Percentiles rank a stretch among this genome's conserved stretches.
Evolutionary conservation across 2,113 vertebrate genomes (phyloP).

Genomic region (Todiramphus chloris): DNA sequence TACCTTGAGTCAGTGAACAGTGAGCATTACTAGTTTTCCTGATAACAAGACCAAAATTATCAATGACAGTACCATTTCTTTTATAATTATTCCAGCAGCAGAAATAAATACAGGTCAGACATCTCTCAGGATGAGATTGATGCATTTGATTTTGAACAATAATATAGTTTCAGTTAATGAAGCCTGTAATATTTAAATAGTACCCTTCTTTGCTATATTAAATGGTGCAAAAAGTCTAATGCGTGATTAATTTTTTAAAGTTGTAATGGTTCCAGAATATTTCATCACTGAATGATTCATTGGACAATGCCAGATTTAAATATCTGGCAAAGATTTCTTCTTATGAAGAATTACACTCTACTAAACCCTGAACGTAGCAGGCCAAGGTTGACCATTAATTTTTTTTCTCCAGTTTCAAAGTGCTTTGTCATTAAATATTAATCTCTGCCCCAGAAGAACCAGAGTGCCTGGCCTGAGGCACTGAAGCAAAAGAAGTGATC

Average conservation of each 20-base stretch:
- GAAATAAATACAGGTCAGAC: constrained; percentile 9
- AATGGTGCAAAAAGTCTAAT: neutral
- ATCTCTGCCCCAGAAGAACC: neutral
- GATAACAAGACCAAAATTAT: neutral
- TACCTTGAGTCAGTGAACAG: neutral
- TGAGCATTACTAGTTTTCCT: neutral
- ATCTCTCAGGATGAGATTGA: neutral
- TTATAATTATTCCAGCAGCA: neutral
- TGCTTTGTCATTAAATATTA: constrained; percentile 1
- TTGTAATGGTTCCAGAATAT: neutral
- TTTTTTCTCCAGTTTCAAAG: neutral
- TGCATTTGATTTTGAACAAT: constrained; percentile 4
- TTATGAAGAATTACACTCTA: neutral
- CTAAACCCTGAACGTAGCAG: neutral
- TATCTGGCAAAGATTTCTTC: neutral
- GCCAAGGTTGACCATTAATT: neutral
- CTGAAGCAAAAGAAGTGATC: neutral
- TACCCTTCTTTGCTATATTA: neutral
- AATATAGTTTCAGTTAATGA: constrained; percentile 10
- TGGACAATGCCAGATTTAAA: neutral
- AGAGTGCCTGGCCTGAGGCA: neutral
- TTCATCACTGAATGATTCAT: constrained; percentile 33
- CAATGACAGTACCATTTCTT: neutral
- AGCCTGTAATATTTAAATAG: constrained; percentile 19
- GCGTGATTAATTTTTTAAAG: neutral